phyloP scores from a whole-genome alignment of 1,140 invertebrate species.

The Lepeophtheirus salmonis region DNA sequence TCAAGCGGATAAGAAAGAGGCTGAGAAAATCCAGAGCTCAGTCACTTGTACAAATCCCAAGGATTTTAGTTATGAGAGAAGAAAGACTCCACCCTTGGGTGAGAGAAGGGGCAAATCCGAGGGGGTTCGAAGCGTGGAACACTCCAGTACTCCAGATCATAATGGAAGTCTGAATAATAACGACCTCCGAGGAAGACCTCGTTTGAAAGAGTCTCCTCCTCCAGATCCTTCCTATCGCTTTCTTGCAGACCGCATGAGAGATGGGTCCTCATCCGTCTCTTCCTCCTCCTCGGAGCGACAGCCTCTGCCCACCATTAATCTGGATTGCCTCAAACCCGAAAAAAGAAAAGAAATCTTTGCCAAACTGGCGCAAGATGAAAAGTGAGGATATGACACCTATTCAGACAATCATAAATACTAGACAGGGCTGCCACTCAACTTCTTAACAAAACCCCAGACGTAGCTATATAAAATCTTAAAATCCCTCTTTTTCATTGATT shows the following conservation, averaged over 20 bases:
- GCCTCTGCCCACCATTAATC: not conserved
- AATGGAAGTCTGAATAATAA: too few species aligned
- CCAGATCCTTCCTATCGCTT: not conserved
- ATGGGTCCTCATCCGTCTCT: not conserved
- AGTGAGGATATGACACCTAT: not conserved
- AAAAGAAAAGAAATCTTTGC: not conserved
- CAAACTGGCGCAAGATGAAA: not conserved
- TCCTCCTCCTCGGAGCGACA: not conserved
- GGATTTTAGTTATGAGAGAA: too few species aligned
- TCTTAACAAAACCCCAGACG: too few species aligned
- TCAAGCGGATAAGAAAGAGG: not conserved
- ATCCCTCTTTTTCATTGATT: too few species aligned
- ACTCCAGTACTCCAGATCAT: too few species aligned
- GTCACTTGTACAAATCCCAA: not conserved
- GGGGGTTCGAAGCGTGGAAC: not conserved
- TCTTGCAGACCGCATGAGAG: not conserved
- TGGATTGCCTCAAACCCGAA: not conserved
- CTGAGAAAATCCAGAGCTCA: not conserved
- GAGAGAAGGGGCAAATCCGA: not conserved
- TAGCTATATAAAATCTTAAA: too few species aligned
- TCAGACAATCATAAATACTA: too few species aligned
- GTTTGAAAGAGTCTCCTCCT: not conserved
- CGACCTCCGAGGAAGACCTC: not conserved
- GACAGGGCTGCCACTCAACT: too few species aligned
- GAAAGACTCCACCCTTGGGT: not conserved